phyloP scores from a whole-genome alignment of 1,140 invertebrate genomes.

The Linepithema humile region DNA sequence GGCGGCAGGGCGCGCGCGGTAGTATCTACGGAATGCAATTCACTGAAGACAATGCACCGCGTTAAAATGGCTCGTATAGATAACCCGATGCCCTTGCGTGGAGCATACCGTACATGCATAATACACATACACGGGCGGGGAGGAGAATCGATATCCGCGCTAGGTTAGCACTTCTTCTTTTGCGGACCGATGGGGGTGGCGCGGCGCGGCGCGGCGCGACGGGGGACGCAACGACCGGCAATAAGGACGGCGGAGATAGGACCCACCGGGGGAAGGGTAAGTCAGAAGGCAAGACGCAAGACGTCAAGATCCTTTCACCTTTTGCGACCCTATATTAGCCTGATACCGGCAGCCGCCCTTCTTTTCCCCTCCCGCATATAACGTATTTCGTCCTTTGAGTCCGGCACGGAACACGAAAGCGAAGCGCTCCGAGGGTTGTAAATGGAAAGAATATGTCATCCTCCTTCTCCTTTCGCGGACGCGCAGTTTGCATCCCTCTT shows the following conservation, averaged over 20 bases:
- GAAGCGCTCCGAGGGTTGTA: constrained; percentile 38
- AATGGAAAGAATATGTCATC: constrained; percentile 52
- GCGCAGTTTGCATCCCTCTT: constrained; percentile 30
- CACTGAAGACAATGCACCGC: constrained; percentile 67
- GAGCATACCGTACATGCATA: constrained; percentile 48
- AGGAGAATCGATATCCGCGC: constrained; percentile 62
- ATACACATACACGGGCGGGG: constrained; percentile 10
- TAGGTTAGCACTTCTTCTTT: constrained; percentile 38
- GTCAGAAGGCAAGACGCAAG: constrained; percentile 45
- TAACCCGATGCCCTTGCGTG: constrained; percentile 66
- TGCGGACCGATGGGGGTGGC: background rate
- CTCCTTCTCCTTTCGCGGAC: background rate
- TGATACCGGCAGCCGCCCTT: constrained; percentile 32
- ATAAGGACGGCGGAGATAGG: constrained; percentile 37
- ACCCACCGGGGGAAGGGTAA: constrained; percentile 11
- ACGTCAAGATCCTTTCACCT: constrained; percentile 54
- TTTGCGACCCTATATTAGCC: constrained; percentile 56
- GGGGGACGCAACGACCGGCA: constrained; percentile 20
- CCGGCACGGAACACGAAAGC: constrained; percentile 17
- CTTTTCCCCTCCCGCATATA: constrained; percentile 29
- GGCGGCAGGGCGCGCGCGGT: too few species aligned
- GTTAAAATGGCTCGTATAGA: constrained; percentile 71
- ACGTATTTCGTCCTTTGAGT: constrained; percentile 54
- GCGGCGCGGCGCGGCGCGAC: background rate
- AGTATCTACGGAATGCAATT: constrained; percentile 70